phyloP scores from a whole-genome alignment of 2,888 invertebrate species.

The Pinctada fucata region DNA sequence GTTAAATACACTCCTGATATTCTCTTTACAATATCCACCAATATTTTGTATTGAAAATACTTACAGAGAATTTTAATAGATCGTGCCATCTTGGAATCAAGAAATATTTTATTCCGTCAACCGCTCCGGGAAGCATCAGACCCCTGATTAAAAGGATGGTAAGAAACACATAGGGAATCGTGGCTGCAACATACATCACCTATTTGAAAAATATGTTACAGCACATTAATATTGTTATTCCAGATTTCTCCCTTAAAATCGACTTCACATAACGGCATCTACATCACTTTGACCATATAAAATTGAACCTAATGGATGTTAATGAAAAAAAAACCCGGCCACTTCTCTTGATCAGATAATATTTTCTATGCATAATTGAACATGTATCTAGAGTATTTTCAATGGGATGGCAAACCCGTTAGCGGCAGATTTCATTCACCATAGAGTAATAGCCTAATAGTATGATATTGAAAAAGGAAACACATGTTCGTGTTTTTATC shows the following conservation, averaged over 20 bases:
- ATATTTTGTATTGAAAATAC: not conserved
- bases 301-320: too few species aligned
- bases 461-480: not conserved
- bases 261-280: not conserved
- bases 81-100: constrained; percentile 48
- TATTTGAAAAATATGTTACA: constrained; percentile 8
- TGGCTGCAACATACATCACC: constrained; percentile 58
- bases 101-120: constrained; percentile 48
- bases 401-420: too few species aligned
- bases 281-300: too few species aligned
- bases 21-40: too few species aligned
- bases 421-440: too few species aligned
- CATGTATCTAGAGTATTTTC: too few species aligned
- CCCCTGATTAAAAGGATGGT: constrained; percentile 47
- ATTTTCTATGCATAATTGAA: too few species aligned
- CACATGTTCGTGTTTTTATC: too few species aligned
- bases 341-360: too few species aligned
- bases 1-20: too few species aligned
- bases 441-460: too few species aligned
- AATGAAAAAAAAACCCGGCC: too few species aligned
- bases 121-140: constrained; percentile 46
- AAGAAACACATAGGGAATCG: constrained; percentile 50
- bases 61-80: constrained; percentile 36
- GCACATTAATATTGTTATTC: not conserved
- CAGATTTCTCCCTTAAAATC: not conserved